These are phyloP conservation scores for Hephaestus fuliginosus DNA, from an alignment of 2,797 vertebrate genomes.

Conservation along the genomic window DNA sequence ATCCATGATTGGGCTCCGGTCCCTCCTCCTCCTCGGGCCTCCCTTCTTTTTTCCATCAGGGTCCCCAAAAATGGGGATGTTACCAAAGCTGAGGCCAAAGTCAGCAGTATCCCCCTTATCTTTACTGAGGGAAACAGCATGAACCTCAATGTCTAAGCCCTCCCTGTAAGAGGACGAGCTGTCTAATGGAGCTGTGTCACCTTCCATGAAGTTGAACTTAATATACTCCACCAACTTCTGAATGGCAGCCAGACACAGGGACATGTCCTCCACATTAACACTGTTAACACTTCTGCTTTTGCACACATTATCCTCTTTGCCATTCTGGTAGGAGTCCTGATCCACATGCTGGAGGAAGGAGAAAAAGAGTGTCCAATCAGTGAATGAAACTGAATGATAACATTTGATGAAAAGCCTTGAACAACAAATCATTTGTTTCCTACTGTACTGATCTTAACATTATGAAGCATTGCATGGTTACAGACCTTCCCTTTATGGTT, in stretches of 20 bases:
- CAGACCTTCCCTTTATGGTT: neutral
- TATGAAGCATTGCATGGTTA: neutral
- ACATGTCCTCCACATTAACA: slow-evolving; percentile 43
- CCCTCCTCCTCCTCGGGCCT: slow-evolving; percentile 87
- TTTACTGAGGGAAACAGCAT: slow-evolving; percentile 89
- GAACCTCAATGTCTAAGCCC: slow-evolving; percentile 89
- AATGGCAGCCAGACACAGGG: slow-evolving; percentile 90
- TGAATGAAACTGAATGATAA: neutral
- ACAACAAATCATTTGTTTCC: neutral
- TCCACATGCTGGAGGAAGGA: slow-evolving; percentile 45
- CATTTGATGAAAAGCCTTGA: neutral
- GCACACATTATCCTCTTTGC: slow-evolving; percentile 73
- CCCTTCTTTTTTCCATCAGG: slow-evolving; percentile 91
- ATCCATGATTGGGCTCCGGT: slow-evolving; percentile 91
- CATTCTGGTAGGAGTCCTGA: slow-evolving; percentile 53
- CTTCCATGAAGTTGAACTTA: slow-evolving; percentile 92
- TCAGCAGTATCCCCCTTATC: slow-evolving; percentile 82
- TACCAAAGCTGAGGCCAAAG: slow-evolving; percentile 95
- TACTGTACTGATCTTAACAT: neutral
- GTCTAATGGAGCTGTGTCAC: slow-evolving; percentile 67
- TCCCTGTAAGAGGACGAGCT: slow-evolving; percentile 50
- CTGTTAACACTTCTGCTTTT: slow-evolving; percentile 70
- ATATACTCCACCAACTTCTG: slow-evolving; percentile 96
- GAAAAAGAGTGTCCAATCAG: neutral
- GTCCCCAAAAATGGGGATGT: slow-evolving; percentile 96